Percentiles rank a stretch among this genome's conserved stretches.
Conservation (phyloP, 2,797 vertebrate genomes). For the Apodemus agrarius region DNA sequence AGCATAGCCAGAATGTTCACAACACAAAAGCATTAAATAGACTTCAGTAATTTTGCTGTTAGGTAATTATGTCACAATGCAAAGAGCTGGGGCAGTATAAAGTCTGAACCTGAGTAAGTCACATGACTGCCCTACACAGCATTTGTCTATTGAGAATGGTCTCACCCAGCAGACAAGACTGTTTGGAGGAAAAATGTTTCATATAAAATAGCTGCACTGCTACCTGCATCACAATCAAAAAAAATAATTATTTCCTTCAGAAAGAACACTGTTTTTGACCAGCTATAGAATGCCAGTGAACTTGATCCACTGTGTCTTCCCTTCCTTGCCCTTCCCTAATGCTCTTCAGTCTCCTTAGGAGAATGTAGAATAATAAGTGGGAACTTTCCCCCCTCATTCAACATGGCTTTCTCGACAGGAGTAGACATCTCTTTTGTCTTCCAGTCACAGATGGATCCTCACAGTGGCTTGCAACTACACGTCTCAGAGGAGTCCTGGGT, state of each 20-base stretch:
- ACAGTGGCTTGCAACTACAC: not conserved
- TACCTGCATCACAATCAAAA: not conserved
- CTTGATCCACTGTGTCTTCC: not conserved
- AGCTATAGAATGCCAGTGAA: not conserved
- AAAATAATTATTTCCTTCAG: not conserved
- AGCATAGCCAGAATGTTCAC: not conserved
- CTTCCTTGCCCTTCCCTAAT: not conserved
- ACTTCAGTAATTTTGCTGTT: not conserved
- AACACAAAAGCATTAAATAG: not conserved
- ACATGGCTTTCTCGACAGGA: constrained; percentile 5
- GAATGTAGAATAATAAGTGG: not conserved
- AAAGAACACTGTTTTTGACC: not conserved
- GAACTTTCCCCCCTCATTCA: not conserved
- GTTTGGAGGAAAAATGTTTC: not conserved
- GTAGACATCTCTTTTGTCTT: not conserved
- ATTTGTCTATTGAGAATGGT: not conserved
- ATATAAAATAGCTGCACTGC: not conserved
- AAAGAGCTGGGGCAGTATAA: not conserved
- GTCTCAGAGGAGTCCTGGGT: not conserved
- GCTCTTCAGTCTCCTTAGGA: not conserved
- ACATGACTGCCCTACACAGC: not conserved
- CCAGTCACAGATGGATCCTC: constrained; percentile 16
- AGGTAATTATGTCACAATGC: not conserved
- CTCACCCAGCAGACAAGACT: not conserved
- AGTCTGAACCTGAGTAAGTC: not conserved